Evolutionary conservation across 2,888 invertebrate genomes (phyloP), one percentile per base, ranked within the genome.

Genomic region (Cephus runcator): DNA sequence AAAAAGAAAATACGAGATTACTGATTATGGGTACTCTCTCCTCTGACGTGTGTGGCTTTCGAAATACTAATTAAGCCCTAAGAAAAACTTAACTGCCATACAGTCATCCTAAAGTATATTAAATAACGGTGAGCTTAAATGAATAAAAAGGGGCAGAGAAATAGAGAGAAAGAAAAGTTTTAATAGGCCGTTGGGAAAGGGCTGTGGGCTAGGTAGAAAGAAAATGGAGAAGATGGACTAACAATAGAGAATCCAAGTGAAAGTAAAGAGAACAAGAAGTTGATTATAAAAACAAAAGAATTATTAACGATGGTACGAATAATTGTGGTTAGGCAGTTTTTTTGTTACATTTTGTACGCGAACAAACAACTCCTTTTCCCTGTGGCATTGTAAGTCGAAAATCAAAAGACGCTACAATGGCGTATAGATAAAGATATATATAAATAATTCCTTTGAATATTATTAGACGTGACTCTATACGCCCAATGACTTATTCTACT

Each of bases 1-100:
- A 76, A 75, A 76, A 81, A 77, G 78, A 83, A 81, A 84, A 81
- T 76, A 36, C 79, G 80, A 81, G 79, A 85, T 85, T 84, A 75
- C 74, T 77, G 76, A 76, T 36, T 71, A 71, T 31, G 71, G 31
- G 31, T 71, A 12, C 12, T 31, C 12, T 33, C 33, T 71, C 71
- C 15, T 71, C 31, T 33, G 33, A 71, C 71, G 33, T 23, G 15
- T 71, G 31, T 71, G 31, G 71, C 31, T 71, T 33, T 71, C 71
- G 31, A 71, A 15, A 71, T 31, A 71, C 71, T 71, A 71, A 71
- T 33, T 71, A 71, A 71, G 33, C 71, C 33, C 71, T 71, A 71
- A 12, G 71, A 33, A 33, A 33, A 71, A 30, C 71, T 71, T 71
- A 71, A 71, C 4, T 6, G 40, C 40, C 40, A 33, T 33, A 71